A percentile compares a stretch with the other conserved stretches of the same genome.
phyloP scores from a whole-genome alignment of 2,888 invertebrate genomes.

The Palloptera scutellata region DNA sequence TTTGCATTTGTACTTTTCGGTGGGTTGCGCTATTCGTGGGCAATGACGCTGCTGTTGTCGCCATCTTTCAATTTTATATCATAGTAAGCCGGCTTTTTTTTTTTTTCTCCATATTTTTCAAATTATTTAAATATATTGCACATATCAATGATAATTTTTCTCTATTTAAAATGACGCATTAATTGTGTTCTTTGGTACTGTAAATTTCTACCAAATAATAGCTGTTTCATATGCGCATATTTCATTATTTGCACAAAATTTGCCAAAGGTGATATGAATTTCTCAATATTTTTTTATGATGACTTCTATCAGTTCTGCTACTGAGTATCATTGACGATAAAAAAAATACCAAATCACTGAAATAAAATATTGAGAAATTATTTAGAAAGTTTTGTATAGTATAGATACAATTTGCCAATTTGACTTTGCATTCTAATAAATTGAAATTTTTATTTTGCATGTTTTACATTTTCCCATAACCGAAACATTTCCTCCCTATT shows the following conservation, averaged over 20 bases:
- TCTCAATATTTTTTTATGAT: constrained; percentile 48
- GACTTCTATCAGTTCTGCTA: constrained; percentile 64
- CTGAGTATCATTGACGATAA: constrained; percentile 62
- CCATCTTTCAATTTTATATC: constrained; percentile 8
- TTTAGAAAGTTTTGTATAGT: background rate
- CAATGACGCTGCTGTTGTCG: background rate
- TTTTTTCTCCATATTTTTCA: constrained; percentile 3
- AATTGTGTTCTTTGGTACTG: constrained; percentile 26
- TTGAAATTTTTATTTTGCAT: constrained; percentile 20
- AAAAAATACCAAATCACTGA: constrained; percentile 62
- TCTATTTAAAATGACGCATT: background rate
- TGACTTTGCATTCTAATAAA: background rate
- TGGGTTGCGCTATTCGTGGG: constrained; percentile 11
- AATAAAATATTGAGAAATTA: constrained; percentile 27
- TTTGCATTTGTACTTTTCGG: background rate
- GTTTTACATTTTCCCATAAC: constrained; percentile 1
- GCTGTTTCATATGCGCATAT: constrained; percentile 29
- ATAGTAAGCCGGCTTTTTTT: background rate
- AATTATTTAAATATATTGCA: background rate
- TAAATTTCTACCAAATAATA: constrained; percentile 27
- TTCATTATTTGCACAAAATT: no score
- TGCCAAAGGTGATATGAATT: no score
- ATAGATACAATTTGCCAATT: constrained; percentile 19
- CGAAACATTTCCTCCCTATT: background rate
- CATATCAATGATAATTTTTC: background rate